These are phyloP conservation scores for Anguilla megastoma DNA, from an alignment of 2,797 vertebrate genomes.

Conservation along the genomic window DNA sequence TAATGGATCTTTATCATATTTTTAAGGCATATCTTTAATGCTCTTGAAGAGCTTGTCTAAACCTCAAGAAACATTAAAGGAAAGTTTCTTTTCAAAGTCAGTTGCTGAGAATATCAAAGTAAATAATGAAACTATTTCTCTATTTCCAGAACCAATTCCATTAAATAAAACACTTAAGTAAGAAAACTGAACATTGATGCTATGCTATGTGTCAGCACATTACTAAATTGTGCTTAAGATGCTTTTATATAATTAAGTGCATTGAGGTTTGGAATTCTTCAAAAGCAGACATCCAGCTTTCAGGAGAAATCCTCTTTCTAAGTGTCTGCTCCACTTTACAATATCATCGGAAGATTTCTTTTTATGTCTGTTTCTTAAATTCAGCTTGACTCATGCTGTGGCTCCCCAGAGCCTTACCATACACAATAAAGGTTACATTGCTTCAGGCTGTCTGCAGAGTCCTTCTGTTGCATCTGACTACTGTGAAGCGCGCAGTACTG, in stretches of 20 bases:
- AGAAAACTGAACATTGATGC: neutral
- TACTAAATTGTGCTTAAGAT: conserved; percentile 6
- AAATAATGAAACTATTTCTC: neutral
- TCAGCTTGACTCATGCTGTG: conserved; percentile 26
- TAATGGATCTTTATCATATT: neutral
- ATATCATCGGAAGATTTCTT: conserved; percentile 36
- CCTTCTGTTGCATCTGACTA: conserved; percentile 20
- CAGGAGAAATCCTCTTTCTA: conserved; percentile 31
- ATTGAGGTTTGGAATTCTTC: conserved; percentile 37
- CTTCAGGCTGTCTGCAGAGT: conserved; percentile 38
- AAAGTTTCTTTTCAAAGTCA: neutral
- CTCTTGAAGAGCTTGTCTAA: neutral
- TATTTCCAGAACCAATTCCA: neutral
- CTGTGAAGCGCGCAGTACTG: conserved; percentile 17
- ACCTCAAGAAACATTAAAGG: neutral
- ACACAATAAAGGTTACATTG: conserved; percentile 33
- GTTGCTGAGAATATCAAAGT: neutral
- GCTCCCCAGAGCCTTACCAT: conserved; percentile 31
- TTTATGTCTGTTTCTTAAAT: conserved; percentile 42
- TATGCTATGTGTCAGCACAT: neutral
- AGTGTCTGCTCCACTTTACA: conserved; percentile 28
- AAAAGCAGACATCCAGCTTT: conserved; percentile 49
- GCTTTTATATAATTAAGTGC: conserved; percentile 12
- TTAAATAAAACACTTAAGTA: conserved; percentile 8
- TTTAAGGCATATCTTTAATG: neutral